Percentiles rank a stretch among this genome's conserved stretches.
phyloP scores from a whole-genome alignment of 2,888 invertebrate species.

The Nephrocerus scutellatus region DNA sequence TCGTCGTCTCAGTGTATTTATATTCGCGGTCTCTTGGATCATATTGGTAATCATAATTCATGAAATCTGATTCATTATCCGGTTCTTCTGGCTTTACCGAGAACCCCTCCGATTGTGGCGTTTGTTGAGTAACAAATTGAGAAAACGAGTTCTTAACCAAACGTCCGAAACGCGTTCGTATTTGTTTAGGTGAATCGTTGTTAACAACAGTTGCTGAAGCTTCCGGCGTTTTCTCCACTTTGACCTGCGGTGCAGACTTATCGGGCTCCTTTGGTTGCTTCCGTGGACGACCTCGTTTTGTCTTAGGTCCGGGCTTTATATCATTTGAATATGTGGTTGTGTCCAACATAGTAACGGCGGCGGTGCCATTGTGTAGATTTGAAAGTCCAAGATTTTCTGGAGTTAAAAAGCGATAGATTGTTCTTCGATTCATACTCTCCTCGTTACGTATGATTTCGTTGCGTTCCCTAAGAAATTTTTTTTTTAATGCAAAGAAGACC shows the following conservation, averaged over 20 bases:
- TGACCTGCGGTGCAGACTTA: slow-evolving; percentile 1
- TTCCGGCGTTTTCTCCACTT: not conserved
- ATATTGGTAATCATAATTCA: too few relatives aligned
- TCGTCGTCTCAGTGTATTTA: too few relatives aligned
- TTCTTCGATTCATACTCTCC: slow-evolving; percentile 34
- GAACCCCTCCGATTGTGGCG: not conserved
- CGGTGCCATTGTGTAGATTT: slow-evolving; percentile 9
- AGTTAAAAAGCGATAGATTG: slow-evolving; percentile 38
- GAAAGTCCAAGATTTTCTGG: slow-evolving; percentile 36
- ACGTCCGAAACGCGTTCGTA: slow-evolving; percentile 23
- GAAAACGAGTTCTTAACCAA: slow-evolving; percentile 30
- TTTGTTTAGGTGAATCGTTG: slow-evolving; percentile 14
- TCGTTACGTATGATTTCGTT: slow-evolving; percentile 40
- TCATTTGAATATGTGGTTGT: slow-evolving; percentile 9
- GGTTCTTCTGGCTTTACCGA: too few relatives aligned
- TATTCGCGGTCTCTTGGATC: too few relatives aligned
- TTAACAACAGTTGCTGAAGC: slow-evolving; percentile 12
- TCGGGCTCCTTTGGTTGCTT: slow-evolving; percentile 24
- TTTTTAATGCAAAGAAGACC: not conserved
- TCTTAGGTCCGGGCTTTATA: slow-evolving; percentile 17
- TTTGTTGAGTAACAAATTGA: slow-evolving; percentile 25
- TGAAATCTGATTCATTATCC: too few relatives aligned
- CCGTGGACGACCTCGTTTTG: slow-evolving; percentile 26
- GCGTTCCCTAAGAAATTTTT: slow-evolving; percentile 27
- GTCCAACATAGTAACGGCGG: slow-evolving; percentile 11